A percentile compares a stretch with the other conserved stretches of the same genome.
Evolutionary conservation across 2,113 vertebrate genomes (phyloP).

Genomic region (Centropus bengalensis): DNA sequence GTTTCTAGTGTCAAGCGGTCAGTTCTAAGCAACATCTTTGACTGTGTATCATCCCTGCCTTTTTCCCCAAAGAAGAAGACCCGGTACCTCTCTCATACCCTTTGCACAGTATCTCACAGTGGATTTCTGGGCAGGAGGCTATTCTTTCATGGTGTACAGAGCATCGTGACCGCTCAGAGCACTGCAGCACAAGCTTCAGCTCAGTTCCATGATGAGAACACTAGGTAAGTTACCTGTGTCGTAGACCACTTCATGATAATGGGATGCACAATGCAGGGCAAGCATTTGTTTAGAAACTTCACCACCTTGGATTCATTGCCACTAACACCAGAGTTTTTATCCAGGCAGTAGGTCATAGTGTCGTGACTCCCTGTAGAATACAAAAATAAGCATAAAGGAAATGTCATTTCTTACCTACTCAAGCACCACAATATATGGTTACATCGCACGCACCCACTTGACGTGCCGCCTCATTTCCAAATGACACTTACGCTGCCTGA

Average conservation of each 20-base stretch:
- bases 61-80: not conserved
- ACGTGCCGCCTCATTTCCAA: not conserved
- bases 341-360: conserved; percentile 91
- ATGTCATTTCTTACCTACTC: not conserved
- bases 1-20: not conserved
- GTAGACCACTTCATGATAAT: conserved; percentile 86
- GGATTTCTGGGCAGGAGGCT: not conserved
- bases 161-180: not conserved
- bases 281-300: conserved; percentile 77
- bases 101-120: rapidly evolving
- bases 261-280: conserved; percentile 81
- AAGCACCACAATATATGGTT: not conserved
- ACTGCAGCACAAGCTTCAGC: not conserved
- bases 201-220: rapidly evolving
- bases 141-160: not conserved
- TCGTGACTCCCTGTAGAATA: conserved; percentile 86
- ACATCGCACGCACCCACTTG: not conserved
- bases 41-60: not conserved
- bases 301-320: conserved; percentile 80
- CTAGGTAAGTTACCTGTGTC: conserved; percentile 80
- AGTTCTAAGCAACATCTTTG: not conserved
- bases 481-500: not conserved
- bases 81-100: not conserved
- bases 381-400: not conserved
- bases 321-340: conserved; percentile 81